Percentiles rank a stretch among this genome's conserved stretches.
phyloP scores from a whole-genome alignment of 2,113 vertebrate genomes.

The Tamias sibiricus region DNA sequence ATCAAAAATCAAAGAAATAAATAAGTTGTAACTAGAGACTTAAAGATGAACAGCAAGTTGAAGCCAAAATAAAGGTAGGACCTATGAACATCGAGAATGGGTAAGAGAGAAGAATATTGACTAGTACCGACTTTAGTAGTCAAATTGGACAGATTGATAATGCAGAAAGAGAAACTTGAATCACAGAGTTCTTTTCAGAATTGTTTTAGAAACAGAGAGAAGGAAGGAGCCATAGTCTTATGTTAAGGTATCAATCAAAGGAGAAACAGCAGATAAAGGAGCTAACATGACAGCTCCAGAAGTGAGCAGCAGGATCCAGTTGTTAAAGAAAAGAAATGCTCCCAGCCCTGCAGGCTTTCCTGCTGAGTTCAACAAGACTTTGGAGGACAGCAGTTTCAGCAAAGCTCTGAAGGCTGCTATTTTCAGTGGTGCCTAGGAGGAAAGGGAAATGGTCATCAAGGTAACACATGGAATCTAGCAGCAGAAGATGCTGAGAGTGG shows the following conservation, averaged over 20 bases:
- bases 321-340: constrained; percentile 50
- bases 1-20: not conserved
- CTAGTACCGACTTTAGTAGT: not conserved
- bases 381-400: constrained; percentile 30
- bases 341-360: not conserved
- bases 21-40: not conserved
- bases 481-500: constrained; percentile 13
- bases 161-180: not conserved
- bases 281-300: constrained; percentile 57
- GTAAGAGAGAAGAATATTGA: not conserved
- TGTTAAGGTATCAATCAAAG: constrained; percentile 34
- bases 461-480: constrained; percentile 49
- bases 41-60: not conserved
- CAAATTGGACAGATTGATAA: not conserved
- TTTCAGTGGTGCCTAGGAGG: not conserved
- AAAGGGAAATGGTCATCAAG: constrained; percentile 39
- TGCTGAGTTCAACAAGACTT: constrained; percentile 59
- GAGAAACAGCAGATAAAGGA: constrained; percentile 74
- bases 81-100: not conserved
- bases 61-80: constrained; percentile 15
- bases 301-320: constrained; percentile 40
- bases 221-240: not conserved
- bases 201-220: constrained; percentile 48
- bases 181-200: constrained; percentile 12
- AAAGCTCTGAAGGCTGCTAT: constrained; percentile 61